Evolutionary conservation across 2,797 vertebrate genomes (phyloP).

Genomic region (Coreius guichenoti): DNA sequence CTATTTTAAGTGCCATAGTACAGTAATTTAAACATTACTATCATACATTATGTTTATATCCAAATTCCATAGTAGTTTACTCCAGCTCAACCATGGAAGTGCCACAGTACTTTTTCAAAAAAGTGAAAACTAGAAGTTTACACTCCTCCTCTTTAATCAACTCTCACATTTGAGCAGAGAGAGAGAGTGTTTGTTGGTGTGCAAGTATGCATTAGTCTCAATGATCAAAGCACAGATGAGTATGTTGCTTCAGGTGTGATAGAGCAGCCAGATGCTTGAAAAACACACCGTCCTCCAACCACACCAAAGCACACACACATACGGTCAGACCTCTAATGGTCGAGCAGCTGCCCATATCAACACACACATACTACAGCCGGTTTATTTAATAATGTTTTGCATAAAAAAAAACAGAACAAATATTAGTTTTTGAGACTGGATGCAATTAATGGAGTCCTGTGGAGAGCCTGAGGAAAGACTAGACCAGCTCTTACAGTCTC

Average conservation of each 20-base stretch:
- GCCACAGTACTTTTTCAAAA: not conserved
- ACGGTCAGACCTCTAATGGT: not conserved
- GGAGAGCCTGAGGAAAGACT: constrained; percentile 37
- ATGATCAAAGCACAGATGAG: constrained; percentile 47
- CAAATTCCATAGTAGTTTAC: not conserved
- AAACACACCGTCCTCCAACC: constrained; percentile 12
- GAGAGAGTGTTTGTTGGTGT: not conserved
- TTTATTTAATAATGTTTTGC: constrained; percentile 47
- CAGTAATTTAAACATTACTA: too few species aligned
- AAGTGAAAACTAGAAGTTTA: not conserved
- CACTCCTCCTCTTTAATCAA: constrained; percentile 22
- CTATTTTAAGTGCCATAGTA: not conserved
- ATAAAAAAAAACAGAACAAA: constrained; percentile 39
- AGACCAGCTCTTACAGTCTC: constrained; percentile 7
- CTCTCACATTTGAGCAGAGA: not conserved
- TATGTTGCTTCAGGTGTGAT: constrained; percentile 40
- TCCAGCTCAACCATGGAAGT: not conserved
- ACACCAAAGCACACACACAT: constrained; percentile 26
- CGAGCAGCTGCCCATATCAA: not conserved
- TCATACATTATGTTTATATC: not conserved
- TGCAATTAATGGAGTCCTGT: constrained; percentile 49
- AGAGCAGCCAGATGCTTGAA: constrained; percentile 36
- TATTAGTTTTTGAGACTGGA: constrained; percentile 44
- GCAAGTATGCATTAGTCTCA: constrained; percentile 40
- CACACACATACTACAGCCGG: constrained; percentile 1